These are phyloP conservation scores for Dryobates pubescens DNA, from an alignment of 2,797 vertebrate species.

Conservation along the genomic window DNA sequence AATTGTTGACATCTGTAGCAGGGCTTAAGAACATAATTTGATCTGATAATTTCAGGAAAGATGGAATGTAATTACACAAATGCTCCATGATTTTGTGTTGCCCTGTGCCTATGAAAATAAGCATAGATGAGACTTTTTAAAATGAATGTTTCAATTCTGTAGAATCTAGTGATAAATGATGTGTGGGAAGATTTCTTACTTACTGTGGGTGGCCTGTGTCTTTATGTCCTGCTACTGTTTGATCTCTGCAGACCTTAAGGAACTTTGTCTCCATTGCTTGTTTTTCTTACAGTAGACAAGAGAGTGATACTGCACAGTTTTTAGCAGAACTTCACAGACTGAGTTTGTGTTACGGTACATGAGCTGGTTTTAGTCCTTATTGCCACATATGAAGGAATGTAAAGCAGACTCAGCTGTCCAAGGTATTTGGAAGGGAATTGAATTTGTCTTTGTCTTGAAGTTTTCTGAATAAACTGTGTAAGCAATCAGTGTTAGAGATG, in stretches of 20 bases:
- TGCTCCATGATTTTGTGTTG: neutral
- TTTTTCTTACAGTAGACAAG: neutral
- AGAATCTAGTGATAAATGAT: neutral
- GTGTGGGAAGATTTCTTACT: neutral
- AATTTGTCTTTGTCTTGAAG: neutral
- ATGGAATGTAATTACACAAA: neutral
- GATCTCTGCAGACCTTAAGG: neutral
- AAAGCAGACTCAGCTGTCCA: conserved; percentile 4
- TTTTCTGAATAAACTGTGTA: neutral
- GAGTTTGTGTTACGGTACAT: neutral
- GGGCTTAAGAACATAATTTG: neutral
- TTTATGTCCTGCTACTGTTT: neutral
- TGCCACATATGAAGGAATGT: conserved; percentile 18
- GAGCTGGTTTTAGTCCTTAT: conserved; percentile 28
- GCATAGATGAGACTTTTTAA: neutral
- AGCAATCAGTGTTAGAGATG: neutral
- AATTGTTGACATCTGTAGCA: neutral
- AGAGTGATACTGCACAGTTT: neutral
- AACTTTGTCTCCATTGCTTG: neutral
- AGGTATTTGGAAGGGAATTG: neutral
- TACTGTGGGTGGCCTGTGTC: neutral
- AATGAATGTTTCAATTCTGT: neutral
- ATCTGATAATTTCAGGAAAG: conserved; percentile 1
- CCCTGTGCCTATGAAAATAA: neutral
- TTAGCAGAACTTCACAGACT: neutral